Evolutionary conservation across 2,797 vertebrate species (phyloP).

Genomic region (Chiroxiphia lanceolata): DNA sequence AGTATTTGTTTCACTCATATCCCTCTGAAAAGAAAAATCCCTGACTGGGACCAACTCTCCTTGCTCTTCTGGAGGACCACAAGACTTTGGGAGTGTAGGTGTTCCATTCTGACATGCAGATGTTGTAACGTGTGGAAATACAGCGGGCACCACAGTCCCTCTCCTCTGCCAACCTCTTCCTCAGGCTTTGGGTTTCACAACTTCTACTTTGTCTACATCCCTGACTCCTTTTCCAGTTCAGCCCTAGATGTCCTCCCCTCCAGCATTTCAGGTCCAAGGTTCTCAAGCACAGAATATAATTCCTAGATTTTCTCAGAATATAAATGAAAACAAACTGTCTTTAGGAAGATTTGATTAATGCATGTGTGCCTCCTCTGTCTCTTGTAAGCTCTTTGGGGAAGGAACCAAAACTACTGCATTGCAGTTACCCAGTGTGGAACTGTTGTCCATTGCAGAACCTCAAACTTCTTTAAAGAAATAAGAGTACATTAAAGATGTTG

Average conservation of each 20-base stretch:
- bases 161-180: background rate
- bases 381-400: background rate
- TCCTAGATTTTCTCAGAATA: background rate
- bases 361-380: background rate
- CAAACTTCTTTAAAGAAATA: background rate
- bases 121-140: accelerated
- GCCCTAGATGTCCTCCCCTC: background rate
- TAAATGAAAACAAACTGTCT: background rate
- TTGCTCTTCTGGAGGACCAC: background rate
- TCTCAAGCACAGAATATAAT: background rate
- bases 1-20: background rate
- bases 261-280: background rate
- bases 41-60: too few relatives aligned
- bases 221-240: background rate
- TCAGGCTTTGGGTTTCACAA: background rate
- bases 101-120: background rate
- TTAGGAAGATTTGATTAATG: background rate
- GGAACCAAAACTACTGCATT: background rate
- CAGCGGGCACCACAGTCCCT: background rate
- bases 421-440: background rate
- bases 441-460: background rate
- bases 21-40: background rate
- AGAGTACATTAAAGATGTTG: background rate
- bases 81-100: background rate
- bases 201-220: background rate